Evolutionary conservation across 2,113 vertebrate genomes (phyloP).

Genomic region (Cottus gobio): DNA sequence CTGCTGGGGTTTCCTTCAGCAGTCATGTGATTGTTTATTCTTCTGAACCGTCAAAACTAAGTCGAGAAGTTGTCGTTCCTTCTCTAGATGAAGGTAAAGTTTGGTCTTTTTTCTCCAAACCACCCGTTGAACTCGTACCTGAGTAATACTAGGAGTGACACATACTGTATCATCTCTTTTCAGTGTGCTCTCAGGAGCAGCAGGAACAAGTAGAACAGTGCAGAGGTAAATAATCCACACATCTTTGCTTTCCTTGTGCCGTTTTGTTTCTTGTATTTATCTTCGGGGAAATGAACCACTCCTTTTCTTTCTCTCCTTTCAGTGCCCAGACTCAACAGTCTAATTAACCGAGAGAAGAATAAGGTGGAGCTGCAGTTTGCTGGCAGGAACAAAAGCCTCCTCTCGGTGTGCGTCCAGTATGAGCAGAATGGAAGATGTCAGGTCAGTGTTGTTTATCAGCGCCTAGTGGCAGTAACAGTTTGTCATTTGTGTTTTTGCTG

Average conservation of each 20-base stretch:
- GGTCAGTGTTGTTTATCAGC: conserved; percentile 54
- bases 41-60: fast-evolving
- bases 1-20: conserved; percentile 57
- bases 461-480: neutral
- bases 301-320: neutral
- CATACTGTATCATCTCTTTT: conserved; percentile 20
- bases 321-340: conserved; percentile 62
- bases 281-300: neutral
- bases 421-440: conserved; percentile 63
- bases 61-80: conserved; percentile 19
- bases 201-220: conserved; percentile 53
- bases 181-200: conserved; percentile 67
- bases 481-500: neutral
- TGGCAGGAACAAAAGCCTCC: neutral
- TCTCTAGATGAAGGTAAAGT: conserved; percentile 68
- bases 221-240: conserved; percentile 46
- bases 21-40: conserved; percentile 38
- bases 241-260: neutral
- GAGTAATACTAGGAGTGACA: neutral
- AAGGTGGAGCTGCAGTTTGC: conserved; percentile 63
- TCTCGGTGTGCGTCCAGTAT: conserved; percentile 70
- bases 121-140: neutral
- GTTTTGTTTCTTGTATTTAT: neutral
- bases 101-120: neutral
- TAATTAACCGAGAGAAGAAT: conserved; percentile 24